Base-by-base conservation (phyloP, 2,888 invertebrate species). In the Troides helena region DNA sequence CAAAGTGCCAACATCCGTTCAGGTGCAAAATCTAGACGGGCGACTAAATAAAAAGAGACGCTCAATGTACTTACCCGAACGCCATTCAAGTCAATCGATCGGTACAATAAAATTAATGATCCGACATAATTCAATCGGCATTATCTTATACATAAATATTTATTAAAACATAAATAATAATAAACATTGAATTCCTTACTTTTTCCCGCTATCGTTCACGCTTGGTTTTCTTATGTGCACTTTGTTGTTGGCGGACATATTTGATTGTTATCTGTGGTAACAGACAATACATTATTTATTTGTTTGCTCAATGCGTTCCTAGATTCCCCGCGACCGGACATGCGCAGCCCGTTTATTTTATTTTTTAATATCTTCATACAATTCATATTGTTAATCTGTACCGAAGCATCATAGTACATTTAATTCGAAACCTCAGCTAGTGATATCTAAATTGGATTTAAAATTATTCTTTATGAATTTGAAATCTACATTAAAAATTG, bases 31-130 rank as follows among this genome's bases (percentile, higher is more conserved):
- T 74, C 73, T 70, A 77, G 79, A 81, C 80, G 78, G 78, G 77
- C 74, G 65, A 65, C 69, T 74, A 6, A 53, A 75, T 30, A 39
- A 77, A 75, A 77, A 76, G 80, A 81, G 69, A 80, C 78, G 77
- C 76, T 79, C 75, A 75, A 80, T 78, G 69, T 56, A 68, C 68
- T 50, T 64, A 62, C 75, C 77, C 81, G 76, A 80, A 79, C 78
- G 77, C 88, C 85, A 88, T 89, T 89, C 85, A 89, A 89, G 85
- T 87, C 88, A 89, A 89, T 87, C 78, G 39, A 39, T 39, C 39
- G 82, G 80, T 82, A 85, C 82, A 85, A 84, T 86, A 86, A 87
- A 84, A 87, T 84, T 86, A 87, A 86, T 85, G 85, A 82, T 80
- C 72, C 72, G 72, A 81, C 84, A 81, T 83, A 80, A 81, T 81